phyloP scores from a whole-genome alignment of 2,113 vertebrate species.

The Phaethornis superciliosus region DNA sequence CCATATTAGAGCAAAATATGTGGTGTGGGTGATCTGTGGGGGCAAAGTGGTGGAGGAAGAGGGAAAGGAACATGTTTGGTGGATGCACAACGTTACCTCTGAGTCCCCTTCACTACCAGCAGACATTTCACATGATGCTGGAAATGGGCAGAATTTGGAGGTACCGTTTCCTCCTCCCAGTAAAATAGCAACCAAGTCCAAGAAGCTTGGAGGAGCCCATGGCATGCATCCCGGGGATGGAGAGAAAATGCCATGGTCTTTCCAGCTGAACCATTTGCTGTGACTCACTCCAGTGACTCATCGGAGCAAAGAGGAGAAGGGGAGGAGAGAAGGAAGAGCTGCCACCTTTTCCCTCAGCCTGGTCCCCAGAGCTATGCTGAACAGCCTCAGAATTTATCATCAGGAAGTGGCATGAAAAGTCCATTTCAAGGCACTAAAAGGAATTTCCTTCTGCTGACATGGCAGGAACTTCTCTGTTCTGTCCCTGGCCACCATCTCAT shows the following conservation, averaged over 20 bases:
- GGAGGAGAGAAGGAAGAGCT: not conserved
- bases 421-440: not conserved
- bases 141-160: not conserved
- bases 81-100: not conserved
- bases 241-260: not conserved
- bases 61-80: not conserved
- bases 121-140: not conserved
- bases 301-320: not conserved
- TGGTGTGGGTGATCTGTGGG: not conserved
- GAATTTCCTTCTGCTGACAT: not conserved
- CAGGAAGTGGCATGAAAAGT: not conserved
- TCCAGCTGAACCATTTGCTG: not conserved
- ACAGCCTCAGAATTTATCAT: not conserved
- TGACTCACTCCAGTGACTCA: slow-evolving; percentile 15
- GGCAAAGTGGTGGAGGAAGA: not conserved
- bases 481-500: not conserved
- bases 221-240: not conserved
- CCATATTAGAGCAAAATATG: not conserved
- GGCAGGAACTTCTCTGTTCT: not conserved
- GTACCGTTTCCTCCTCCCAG: not conserved
- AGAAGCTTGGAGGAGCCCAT: not conserved
- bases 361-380: not conserved
- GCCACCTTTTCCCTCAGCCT: not conserved
- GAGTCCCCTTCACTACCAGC: not conserved
- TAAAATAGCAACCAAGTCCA: not conserved